Conservation (phyloP, 2,888 invertebrate species). For the Megalurothrips usitatus region DNA sequence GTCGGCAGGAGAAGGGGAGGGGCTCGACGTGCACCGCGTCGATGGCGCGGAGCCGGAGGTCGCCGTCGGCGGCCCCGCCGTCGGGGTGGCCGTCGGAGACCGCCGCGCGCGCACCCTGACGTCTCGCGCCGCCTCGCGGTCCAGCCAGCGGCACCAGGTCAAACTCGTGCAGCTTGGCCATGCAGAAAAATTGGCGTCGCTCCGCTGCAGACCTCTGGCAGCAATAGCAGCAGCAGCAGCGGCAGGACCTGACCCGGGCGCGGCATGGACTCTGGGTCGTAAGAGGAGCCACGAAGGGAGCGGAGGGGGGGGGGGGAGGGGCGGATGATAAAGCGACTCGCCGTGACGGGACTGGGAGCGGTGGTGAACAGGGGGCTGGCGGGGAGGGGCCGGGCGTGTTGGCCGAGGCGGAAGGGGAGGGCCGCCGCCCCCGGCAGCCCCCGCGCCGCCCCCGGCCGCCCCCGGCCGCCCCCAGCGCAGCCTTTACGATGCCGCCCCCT, state of each 20-base stretch:
- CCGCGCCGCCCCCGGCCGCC: neutral
- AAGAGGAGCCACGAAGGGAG: neutral
- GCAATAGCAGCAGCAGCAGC: neutral
- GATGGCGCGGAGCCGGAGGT: no score
- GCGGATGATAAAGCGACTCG: conserved; percentile 13
- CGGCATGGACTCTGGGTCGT: no score
- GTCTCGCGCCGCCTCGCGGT: no score
- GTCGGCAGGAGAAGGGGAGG: no score
- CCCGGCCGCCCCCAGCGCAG: neutral
- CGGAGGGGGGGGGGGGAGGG: neutral
- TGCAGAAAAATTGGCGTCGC: no score
- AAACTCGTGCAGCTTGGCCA: no score
- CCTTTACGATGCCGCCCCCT: neutral
- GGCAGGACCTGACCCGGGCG: neutral
- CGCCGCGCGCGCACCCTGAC: no score
- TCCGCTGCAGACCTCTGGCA: no score
- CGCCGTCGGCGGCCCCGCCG: no score
- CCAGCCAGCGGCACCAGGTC: no score
- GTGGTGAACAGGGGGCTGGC: neutral
- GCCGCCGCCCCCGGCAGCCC: neutral
- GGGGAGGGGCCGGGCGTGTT: neutral
- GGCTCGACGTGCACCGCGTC: no score
- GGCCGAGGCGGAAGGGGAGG: neutral
- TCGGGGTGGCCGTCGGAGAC: no score
- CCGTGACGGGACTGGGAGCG: conserved; percentile 23